Percentiles rank a stretch among this genome's conserved stretches.
phyloP scores from a whole-genome alignment of 2,888 invertebrate species.

The Plusia festucae region DNA sequence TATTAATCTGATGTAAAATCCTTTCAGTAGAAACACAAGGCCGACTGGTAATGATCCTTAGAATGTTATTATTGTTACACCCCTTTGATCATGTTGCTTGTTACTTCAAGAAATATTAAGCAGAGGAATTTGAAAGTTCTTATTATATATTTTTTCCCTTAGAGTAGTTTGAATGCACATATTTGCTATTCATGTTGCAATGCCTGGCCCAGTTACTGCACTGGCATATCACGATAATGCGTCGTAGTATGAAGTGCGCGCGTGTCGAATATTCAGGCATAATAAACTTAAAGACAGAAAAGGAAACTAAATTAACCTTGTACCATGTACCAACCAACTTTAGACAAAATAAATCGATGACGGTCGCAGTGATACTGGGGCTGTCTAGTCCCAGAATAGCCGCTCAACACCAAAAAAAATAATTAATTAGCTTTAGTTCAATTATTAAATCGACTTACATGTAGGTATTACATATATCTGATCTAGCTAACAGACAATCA shows the following conservation, averaged over 20 bases:
- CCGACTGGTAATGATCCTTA: constrained; percentile 56
- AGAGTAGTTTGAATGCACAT: constrained; percentile 27
- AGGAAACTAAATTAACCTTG: neutral
- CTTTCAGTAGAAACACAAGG: constrained; percentile 59
- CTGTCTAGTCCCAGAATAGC: no score
- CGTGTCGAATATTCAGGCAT: constrained; percentile 40
- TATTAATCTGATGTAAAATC: constrained; percentile 62
- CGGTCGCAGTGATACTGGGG: no score
- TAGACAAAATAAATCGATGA: no score
- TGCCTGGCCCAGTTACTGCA: constrained; percentile 60
- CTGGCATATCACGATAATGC: constrained; percentile 54
- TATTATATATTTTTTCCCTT: constrained; percentile 19
- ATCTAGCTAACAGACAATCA: no score
- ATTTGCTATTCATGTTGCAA: constrained; percentile 53
- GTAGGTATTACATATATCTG: no score
- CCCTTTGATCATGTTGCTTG: constrained; percentile 28
- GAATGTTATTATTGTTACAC: constrained; percentile 53
- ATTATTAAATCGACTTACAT: no score
- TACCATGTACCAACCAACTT: no score
- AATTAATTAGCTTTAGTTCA: no score
- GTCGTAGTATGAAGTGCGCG: constrained; percentile 38
- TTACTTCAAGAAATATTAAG: neutral
- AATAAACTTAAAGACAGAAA: constrained; percentile 14
- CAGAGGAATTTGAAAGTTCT: neutral
- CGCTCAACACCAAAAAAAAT: no score